Evolutionary conservation across 2,888 invertebrate genomes (phyloP).

Genomic region (Spilosoma lubricipeda): DNA sequence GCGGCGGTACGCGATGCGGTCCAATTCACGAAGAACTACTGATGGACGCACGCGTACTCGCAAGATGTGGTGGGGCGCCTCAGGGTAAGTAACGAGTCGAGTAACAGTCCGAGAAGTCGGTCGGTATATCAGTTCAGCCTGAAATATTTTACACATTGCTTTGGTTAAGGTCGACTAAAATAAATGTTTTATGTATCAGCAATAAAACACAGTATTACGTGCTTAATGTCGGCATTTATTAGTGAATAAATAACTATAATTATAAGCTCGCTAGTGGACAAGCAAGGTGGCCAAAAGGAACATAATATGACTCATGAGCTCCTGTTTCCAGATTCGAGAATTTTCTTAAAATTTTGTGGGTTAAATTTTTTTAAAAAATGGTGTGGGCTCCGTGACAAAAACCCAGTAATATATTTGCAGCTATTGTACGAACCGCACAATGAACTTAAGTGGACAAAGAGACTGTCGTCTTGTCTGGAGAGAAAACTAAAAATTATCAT

Average conservation of each 20-base stretch:
- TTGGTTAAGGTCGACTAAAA: constrained; percentile 21
- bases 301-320: not conserved
- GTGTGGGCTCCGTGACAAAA: too few species aligned
- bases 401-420: not conserved
- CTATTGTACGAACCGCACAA: not conserved
- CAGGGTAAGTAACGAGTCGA: constrained; percentile 87
- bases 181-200: constrained; percentile 16
- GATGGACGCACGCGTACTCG: constrained; percentile 88
- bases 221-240: constrained; percentile 22
- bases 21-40: constrained; percentile 89
- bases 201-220: constrained; percentile 17
- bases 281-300: not conserved
- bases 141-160: constrained; percentile 49
- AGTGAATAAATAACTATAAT: constrained; percentile 13
- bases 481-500: not conserved
- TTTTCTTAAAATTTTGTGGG: not conserved
- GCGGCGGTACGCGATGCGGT: constrained; percentile 89
- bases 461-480: not conserved
- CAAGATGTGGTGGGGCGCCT: constrained; percentile 85
- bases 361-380: too few species aligned
- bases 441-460: not conserved
- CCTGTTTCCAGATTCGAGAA: not conserved
- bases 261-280: not conserved
- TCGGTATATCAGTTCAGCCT: constrained; percentile 82
- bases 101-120: constrained; percentile 81